These are phyloP conservation scores for Alligator mississippiensis DNA, from an alignment of 2,113 vertebrate species.

Conservation along the genomic window DNA sequence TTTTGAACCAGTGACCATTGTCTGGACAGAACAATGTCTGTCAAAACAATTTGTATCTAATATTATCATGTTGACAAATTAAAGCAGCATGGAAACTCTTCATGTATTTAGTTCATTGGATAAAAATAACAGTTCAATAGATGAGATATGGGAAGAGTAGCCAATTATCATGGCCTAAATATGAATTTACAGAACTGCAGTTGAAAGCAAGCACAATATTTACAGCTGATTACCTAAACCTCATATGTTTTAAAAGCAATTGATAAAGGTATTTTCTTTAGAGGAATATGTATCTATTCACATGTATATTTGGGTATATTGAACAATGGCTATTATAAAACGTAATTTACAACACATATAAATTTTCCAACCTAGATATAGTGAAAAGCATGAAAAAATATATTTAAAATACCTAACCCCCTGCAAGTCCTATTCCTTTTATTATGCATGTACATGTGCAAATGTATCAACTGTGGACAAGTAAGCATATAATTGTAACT, in stretches of 20 bases:
- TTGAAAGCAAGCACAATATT: neutral
- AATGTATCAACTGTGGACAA: neutral
- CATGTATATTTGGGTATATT: neutral
- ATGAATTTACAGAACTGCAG: neutral
- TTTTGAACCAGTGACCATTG: neutral
- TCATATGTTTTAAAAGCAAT: neutral
- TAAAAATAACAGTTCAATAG: neutral
- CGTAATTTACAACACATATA: neutral
- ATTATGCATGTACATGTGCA: neutral
- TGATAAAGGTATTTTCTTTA: neutral
- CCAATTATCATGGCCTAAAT: neutral
- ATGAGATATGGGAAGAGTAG: neutral
- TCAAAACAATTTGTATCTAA: neutral
- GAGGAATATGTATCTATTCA: neutral
- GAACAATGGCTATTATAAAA: neutral
- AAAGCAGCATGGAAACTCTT: neutral
- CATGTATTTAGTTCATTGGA: neutral
- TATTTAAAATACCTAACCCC: neutral
- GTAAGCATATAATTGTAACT: neutral
- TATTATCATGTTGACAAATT: neutral
- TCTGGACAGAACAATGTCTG: neutral
- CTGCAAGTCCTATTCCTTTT: neutral
- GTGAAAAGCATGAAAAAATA: neutral
- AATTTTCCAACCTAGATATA: neutral
- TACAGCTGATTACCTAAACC: neutral